A percentile compares a stretch with the other conserved stretches of the same genome.
Evolutionary conservation across 2,113 vertebrate genomes (phyloP).

Genomic region (Aix galericulata): DNA sequence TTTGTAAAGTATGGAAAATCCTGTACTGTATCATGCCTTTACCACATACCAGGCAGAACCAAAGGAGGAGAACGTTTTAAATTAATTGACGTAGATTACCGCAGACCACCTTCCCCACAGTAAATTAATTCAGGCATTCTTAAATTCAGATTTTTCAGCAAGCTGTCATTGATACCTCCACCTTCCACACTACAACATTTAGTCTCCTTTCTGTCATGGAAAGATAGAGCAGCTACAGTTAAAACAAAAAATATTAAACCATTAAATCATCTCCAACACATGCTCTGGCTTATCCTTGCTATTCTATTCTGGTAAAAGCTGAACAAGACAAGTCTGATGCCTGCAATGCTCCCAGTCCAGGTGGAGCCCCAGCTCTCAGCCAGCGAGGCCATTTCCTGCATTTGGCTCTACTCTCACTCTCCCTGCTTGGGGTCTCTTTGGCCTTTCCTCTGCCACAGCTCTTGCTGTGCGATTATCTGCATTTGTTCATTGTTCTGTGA

Average conservation of each 20-base stretch:
- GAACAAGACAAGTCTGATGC: background rate
- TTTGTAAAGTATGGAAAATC: background rate
- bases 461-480: background rate
- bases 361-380: background rate
- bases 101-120: background rate
- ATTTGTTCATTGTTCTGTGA: conserved; percentile 43
- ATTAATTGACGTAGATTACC: background rate
- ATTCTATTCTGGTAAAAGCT: background rate
- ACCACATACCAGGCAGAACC: background rate
- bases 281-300: background rate
- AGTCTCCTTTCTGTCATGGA: background rate
- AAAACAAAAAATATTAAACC: background rate
- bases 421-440: background rate
- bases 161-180: background rate
- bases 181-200: background rate
- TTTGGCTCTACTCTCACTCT: background rate
- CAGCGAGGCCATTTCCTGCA: background rate
- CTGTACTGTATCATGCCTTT: background rate
- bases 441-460: conserved; percentile 13
- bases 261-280: background rate
- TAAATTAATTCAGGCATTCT: background rate
- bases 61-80: background rate
- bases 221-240: background rate
- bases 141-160: background rate
- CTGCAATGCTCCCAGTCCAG: background rate